These are phyloP conservation scores for Aratinga solstitialis DNA, from an alignment of 2,797 vertebrate genomes.

Conservation along the genomic window DNA sequence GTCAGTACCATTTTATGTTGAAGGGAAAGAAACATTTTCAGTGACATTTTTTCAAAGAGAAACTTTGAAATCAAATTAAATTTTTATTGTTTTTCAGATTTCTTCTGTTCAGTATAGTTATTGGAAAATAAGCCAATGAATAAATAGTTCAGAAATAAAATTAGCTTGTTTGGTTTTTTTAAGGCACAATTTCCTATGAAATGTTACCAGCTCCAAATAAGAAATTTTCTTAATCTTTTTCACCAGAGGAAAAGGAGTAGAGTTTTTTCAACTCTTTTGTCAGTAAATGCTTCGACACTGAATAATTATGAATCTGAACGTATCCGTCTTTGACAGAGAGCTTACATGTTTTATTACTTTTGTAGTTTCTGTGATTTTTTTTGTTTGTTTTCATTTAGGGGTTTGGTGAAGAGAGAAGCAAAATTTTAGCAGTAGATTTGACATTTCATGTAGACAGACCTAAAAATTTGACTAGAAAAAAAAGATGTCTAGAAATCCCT, in stretches of 20 bases:
- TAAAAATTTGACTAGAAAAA: background rate
- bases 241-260: background rate
- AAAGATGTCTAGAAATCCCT: background rate
- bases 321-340: background rate
- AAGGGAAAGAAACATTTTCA: background rate
- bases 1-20: background rate
- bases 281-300: background rate
- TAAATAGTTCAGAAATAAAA: constrained; percentile 18
- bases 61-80: background rate
- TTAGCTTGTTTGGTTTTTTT: background rate
- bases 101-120: background rate
- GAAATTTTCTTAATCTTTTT: background rate
- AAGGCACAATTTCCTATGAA: background rate
- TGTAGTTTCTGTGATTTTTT: background rate
- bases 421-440: background rate
- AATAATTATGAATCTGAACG: background rate
- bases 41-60: background rate
- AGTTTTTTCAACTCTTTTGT: background rate
- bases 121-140: background rate
- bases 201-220: background rate
- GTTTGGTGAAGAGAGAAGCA: background rate
- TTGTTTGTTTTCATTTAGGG: background rate
- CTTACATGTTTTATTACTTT: background rate
- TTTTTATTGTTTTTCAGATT: background rate
- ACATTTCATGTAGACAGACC: background rate